Evolutionary conservation across 1,140 invertebrate genomes (phyloP), one percentile per base, ranked within the genome.

Genomic region (Drosophila jambulina): DNA sequence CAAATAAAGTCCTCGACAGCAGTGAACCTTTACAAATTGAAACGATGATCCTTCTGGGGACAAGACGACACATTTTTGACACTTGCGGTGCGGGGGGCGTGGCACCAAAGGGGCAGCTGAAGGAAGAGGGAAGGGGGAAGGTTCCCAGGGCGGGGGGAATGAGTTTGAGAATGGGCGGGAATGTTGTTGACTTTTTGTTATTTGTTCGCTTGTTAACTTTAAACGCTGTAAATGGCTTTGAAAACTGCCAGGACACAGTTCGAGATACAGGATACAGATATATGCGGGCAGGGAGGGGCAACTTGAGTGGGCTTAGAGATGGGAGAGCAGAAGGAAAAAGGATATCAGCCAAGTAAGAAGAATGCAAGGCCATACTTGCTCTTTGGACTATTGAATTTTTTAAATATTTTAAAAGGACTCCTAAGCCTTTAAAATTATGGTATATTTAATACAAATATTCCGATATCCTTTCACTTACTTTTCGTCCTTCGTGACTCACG

Each of bases 191-290:
- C 80, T 91, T 90, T 86, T 91, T 82, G 79, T 91, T 82, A 90
- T 86, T 91, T 91, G 84, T 76, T 78, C 81, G 80, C 77, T 91
- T 91, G 87, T 91, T 91, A 91, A 87, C 64, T 91, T 91, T 91
- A 91, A 91, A 83, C 78, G 74, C 74, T 79, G 88, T 84, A 91
- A 91, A 91, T 88, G 87, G 83, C 78, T 91, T 87, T 82, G 88
- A 87, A 91, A 91, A 91, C 83, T 91, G 88, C 43, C 82, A 72
- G 74, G 64, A 75, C 48, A 65, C 46, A 63, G 57, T 59, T 43
- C 45, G 38, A 42, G 42, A 77, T 42, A 54, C 23, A 36, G 34
- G 57, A 38, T 36, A 63, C 19, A 36, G 25, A 43, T 32, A 42
- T 6, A 17, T 15, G n/a, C 9, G 4, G 38, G 36, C 19, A 13